A percentile compares a stretch with the other conserved stretches of the same genome.
phyloP scores from a whole-genome alignment of 2,113 vertebrate genomes.

The Pachyramphus minor region DNA sequence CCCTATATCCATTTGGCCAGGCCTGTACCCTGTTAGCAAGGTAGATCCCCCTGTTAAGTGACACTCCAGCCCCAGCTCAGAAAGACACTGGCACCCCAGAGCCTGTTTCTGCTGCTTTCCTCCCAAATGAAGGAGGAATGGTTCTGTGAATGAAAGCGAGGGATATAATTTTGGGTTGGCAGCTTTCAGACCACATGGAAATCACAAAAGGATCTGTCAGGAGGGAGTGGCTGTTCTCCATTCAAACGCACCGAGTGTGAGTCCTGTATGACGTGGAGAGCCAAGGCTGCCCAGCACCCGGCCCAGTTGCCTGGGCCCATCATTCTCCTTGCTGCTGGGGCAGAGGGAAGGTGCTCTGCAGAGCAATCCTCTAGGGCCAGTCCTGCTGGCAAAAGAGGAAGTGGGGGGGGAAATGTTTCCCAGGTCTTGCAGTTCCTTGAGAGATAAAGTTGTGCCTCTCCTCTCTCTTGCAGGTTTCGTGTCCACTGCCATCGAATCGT shows the following conservation, averaged over 20 bases:
- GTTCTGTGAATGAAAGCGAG: background rate
- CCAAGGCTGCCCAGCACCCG: background rate
- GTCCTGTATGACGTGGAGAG: background rate
- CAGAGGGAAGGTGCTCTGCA: background rate
- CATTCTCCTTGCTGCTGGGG: background rate
- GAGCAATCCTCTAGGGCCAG: background rate
- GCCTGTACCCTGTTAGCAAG: background rate
- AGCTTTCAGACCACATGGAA: background rate
- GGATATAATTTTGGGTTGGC: background rate
- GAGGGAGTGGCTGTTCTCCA: background rate
- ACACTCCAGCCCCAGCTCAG: background rate
- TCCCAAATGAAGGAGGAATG: background rate
- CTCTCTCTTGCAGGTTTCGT: constrained; percentile 82
- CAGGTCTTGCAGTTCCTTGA: background rate
- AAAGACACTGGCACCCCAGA: background rate
- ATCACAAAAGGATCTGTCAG: background rate
- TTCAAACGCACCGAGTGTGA: rapidly evolving
- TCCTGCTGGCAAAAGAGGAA: background rate
- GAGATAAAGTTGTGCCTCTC: background rate
- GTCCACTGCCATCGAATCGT: constrained; percentile 96
- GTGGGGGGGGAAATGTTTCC: background rate
- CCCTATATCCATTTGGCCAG: background rate
- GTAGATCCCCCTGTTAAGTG: background rate
- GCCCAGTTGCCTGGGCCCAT: background rate
- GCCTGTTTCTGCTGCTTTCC: background rate